Percentiles rank a stretch among this genome's conserved stretches.
These are phyloP conservation scores for Aphelocoma californica DNA, from an alignment of 2,797 vertebrate species.

Conservation along the genomic window DNA sequence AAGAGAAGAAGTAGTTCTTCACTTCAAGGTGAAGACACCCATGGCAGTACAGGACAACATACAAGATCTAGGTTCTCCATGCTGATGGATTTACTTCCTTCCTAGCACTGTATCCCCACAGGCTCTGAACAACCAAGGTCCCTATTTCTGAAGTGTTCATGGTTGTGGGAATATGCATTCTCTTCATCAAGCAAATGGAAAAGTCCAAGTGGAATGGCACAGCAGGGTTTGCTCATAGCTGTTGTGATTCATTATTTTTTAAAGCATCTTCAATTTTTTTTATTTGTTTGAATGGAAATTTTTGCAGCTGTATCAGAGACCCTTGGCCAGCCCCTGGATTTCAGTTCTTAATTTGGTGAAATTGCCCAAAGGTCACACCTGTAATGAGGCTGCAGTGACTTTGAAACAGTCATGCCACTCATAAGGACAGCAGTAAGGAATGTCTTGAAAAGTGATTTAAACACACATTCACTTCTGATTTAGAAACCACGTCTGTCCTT, in stretches of 20 bases:
- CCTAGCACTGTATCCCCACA: fast-evolving
- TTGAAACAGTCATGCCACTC: not conserved
- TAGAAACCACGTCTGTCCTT: not conserved
- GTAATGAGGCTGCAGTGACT: not conserved
- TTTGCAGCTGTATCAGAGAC: not conserved
- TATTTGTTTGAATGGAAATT: not conserved
- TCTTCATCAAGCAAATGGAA: not conserved
- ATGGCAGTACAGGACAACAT: not conserved
- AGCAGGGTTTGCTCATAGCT: not conserved
- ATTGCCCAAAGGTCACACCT: slow-evolving; percentile 28
- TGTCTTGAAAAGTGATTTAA: not conserved
- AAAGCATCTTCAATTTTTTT: not conserved
- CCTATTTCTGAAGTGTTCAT: not conserved
- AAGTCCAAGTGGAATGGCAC: not conserved
- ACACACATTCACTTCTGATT: not conserved
- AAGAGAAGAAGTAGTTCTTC: not conserved
- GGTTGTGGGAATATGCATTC: not conserved
- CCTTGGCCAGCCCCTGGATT: slow-evolving; percentile 11
- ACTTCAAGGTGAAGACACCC: not conserved
- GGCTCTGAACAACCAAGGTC: not conserved
- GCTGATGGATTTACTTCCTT: not conserved
- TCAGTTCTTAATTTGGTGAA: slow-evolving; percentile 42
- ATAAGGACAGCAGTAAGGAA: not conserved
- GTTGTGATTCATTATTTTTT: not conserved
- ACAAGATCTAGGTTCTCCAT: not conserved